phyloP scores from a whole-genome alignment of 2,797 vertebrate species.

The Morelia viridis region DNA sequence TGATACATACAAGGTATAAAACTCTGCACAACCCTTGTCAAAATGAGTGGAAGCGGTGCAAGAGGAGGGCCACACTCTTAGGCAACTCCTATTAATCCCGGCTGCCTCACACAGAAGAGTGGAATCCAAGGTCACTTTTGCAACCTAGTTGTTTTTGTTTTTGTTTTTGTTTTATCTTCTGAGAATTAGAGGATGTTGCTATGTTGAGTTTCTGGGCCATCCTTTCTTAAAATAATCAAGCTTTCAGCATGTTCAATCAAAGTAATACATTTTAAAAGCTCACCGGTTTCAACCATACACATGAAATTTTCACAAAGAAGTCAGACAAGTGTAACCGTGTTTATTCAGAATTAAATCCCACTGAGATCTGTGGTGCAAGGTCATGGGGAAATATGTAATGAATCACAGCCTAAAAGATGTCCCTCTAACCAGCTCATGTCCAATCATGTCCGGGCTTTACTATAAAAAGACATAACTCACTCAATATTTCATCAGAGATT shows the following conservation, averaged over 20 bases:
- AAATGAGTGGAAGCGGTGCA: background rate
- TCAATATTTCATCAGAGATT: background rate
- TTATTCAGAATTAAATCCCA: background rate
- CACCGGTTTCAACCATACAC: background rate
- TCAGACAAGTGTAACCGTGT: background rate
- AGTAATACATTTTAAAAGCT: background rate
- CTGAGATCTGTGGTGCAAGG: background rate
- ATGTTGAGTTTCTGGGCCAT: constrained; percentile 25
- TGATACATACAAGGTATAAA: constrained; percentile 41
- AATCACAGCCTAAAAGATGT: background rate
- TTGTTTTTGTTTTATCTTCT: background rate
- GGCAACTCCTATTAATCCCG: background rate
- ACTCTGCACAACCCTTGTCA: background rate
- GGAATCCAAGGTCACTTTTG: background rate
- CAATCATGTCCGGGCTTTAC: constrained; percentile 40
- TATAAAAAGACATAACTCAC: constrained; percentile 23
- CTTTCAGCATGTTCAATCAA: background rate
- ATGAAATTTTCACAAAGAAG: background rate
- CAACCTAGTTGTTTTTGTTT: constrained; percentile 29
- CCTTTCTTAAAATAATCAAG: constrained; percentile 47
- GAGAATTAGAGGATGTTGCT: background rate
- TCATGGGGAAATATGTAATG: background rate
- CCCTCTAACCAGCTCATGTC: background rate
- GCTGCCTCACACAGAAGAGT: background rate
- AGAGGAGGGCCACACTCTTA: background rate